These are phyloP conservation scores for Epinephelus fuscoguttatus DNA, from an alignment of 2,113 vertebrate species.

Conservation along the genomic window DNA sequence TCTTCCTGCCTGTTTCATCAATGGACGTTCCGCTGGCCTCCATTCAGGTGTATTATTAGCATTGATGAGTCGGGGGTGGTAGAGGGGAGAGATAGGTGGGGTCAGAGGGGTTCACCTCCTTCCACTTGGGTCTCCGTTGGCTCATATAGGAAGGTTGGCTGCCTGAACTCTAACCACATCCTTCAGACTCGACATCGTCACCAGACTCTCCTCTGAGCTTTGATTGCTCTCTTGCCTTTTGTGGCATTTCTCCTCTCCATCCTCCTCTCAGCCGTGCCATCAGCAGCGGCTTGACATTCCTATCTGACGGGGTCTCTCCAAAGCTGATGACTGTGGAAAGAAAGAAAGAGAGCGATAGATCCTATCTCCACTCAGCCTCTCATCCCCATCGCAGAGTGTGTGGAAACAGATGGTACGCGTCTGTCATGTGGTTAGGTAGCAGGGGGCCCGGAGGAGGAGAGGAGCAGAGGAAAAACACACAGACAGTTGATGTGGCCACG, in stretches of 20 bases:
- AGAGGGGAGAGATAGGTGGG: not conserved
- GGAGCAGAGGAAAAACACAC: conserved; percentile 61
- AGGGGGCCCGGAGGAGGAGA: conserved; percentile 58
- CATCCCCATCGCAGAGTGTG: conserved; percentile 47
- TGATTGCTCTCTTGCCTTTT: conserved; percentile 17
- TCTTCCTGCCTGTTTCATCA: conserved; percentile 50
- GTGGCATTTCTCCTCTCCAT: conserved; percentile 44
- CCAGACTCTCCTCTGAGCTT: conserved; percentile 13
- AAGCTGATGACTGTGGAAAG: conserved; percentile 56
- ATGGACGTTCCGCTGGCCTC: conserved; percentile 47
- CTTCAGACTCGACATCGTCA: conserved; percentile 8
- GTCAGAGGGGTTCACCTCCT: not conserved
- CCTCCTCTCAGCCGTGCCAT: conserved; percentile 32
- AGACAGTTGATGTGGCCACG: conserved; percentile 53
- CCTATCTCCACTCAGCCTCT: conserved; percentile 68
- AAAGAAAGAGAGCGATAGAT: conserved; percentile 64
- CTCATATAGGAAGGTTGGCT: conserved; percentile 11
- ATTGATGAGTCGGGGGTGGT: conserved; percentile 58
- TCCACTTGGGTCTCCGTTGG: conserved; percentile 1
- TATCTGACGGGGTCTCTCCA: conserved; percentile 59
- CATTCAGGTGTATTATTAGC: conserved; percentile 74
- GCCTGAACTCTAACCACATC: conserved; percentile 16
- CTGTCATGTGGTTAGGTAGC: conserved; percentile 77
- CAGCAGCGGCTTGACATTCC: conserved; percentile 62
- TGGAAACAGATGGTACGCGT: conserved; percentile 75